Evolutionary conservation across 2,113 vertebrate genomes (phyloP), one percentile per base, ranked within the genome.

Genomic region (Toxotes chatareus): DNA sequence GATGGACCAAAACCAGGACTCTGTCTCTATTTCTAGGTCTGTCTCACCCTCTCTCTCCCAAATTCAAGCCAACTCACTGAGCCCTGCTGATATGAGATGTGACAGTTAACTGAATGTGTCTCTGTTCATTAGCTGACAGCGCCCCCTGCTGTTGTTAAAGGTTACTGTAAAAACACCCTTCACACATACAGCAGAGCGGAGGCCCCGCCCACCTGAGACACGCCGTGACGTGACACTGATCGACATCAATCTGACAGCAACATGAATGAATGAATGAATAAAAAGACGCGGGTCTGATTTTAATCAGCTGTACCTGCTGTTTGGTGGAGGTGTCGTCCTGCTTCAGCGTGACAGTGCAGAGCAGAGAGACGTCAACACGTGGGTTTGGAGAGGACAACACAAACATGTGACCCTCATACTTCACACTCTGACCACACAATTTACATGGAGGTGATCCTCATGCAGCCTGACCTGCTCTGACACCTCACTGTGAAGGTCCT

Each of bases 361-460:
- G 27, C 27, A 56, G 11, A 2, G 27, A 14, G 27, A 49, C 42
- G 60, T 36, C 56, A 16, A 17, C 76, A 62, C 36, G 65, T 47
- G 72, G 57, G 49, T 59, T 59, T 32, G 21, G 34, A 59, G 57
- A 17, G 4, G 16, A 31, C 1, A 36, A 14, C 0, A 4, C 47
- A 19, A 69, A 36, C 83, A 80, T 64, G 19, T 80, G 65, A 73
- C 55, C 31, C 32, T 61, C 89, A 90, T 88, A 70, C 83, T 79
- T 90, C 86, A 84, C 88, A 86, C 86, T 17, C 36, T 34, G 23
- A 66, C 46, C 71, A 80, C 77, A 88, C 17, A 88, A 67, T 84
- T 82, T 70, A 36, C 88, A 76, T 0, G 10, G 13, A 61, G 78
- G 77, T 73, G 86, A 68, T 21, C 63, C 6, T 27, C 27, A 14